Percentiles rank a stretch among this genome's conserved stretches.
Evolutionary conservation across 2,888 invertebrate genomes (phyloP).

Genomic region (Onchidella celtica): DNA sequence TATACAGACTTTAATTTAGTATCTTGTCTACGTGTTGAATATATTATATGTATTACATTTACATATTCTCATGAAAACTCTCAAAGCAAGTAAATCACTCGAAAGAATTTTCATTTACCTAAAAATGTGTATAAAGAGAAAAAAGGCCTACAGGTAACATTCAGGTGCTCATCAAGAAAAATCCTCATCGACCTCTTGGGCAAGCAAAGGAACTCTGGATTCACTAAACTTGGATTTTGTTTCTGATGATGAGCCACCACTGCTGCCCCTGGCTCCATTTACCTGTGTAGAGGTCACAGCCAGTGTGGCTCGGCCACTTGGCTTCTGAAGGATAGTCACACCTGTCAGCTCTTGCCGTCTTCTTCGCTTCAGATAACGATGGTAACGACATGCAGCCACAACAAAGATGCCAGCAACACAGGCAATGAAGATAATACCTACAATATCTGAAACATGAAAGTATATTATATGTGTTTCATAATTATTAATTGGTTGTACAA

Average conservation of each 20-base stretch:
- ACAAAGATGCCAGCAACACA: conserved; percentile 63
- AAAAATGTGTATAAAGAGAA: too few species aligned
- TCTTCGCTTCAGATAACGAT: conserved; percentile 48
- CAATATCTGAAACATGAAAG: conserved; percentile 62
- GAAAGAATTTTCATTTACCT: too few species aligned
- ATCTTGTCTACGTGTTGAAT: too few species aligned
- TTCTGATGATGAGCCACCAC: background rate
- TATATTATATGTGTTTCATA: too few species aligned
- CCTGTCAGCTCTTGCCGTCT: background rate
- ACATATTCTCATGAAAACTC: too few species aligned
- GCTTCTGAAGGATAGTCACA: too few species aligned
- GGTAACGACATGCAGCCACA: conserved; percentile 64
- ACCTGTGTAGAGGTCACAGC: background rate
- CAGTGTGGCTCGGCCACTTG: background rate
- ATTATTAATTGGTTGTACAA: too few species aligned
- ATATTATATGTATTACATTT: too few species aligned
- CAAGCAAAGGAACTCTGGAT: conserved; percentile 51
- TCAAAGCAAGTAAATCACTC: too few species aligned
- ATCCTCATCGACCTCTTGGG: conserved; percentile 56
- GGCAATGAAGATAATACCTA: conserved; percentile 60
- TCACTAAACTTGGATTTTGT: conserved; percentile 25
- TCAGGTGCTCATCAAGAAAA: conserved; percentile 34
- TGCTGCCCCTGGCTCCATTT: background rate
- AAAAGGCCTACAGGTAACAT: too few species aligned
- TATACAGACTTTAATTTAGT: too few species aligned